These are phyloP conservation scores for Phenganax marumi DNA, from an alignment of 92 coral and sea anemone species.

Conservation along the genomic window DNA sequence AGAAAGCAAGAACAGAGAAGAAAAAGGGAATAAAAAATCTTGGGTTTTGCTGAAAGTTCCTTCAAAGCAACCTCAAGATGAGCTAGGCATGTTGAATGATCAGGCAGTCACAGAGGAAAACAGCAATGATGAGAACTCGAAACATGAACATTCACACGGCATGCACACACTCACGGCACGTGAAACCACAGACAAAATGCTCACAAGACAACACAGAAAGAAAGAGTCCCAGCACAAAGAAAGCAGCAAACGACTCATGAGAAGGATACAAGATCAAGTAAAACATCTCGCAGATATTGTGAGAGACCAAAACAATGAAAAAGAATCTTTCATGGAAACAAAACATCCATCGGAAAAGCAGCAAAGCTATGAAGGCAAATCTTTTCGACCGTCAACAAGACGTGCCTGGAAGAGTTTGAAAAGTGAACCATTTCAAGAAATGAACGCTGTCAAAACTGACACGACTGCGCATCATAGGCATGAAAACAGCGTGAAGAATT, in stretches of 20 bases:
- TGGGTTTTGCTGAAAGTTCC: constrained; percentile 98
- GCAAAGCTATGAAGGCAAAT: constrained; percentile 30
- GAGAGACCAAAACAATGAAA: neutral
- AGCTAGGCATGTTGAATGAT: constrained; percentile 38
- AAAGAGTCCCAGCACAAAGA: neutral
- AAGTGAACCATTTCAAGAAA: constrained; percentile 39
- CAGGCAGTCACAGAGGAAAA: constrained; percentile 22
- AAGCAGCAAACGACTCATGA: constrained; percentile 1
- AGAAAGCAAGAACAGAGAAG: constrained; percentile 32
- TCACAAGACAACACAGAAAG: neutral
- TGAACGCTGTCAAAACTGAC: constrained; percentile 37
- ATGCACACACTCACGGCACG: neutral
- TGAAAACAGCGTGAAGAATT: constrained; percentile 32
- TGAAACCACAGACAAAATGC: neutral
- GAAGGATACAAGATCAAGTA: constrained; percentile 7
- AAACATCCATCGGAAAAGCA: neutral
- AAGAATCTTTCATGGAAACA: neutral
- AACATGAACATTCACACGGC: constrained; percentile 1
- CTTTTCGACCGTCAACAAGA: neutral
- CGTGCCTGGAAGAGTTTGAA: constrained; percentile 16
- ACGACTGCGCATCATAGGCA: neutral
- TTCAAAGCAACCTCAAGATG: constrained; percentile 40
- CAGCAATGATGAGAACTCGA: neutral
- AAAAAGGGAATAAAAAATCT: constrained; percentile 77
- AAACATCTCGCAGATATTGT: neutral